Conservation (phyloP, 2,797 vertebrate species). For the Rachycentron canadum region DNA sequence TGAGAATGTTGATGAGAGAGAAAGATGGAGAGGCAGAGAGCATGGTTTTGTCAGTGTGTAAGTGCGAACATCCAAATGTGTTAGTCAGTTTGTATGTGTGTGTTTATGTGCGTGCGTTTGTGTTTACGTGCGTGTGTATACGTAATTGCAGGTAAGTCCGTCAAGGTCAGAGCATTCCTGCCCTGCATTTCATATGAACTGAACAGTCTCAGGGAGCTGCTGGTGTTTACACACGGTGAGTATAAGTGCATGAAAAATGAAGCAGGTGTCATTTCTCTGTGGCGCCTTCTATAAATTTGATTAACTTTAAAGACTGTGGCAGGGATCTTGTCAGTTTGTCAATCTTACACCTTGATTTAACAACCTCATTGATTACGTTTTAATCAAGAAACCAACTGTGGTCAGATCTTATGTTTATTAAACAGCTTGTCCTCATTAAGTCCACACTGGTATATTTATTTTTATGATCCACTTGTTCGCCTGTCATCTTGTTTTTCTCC, state of each 20-base stretch:
- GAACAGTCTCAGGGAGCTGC: slow-evolving; percentile 45
- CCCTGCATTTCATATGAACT: slow-evolving; percentile 73
- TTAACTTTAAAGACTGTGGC: slow-evolving; percentile 21
- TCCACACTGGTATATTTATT: neutral
- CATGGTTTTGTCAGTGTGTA: slow-evolving; percentile 37
- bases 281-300: slow-evolving; percentile 26
- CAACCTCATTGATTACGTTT: slow-evolving; percentile 48
- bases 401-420: slow-evolving; percentile 37
- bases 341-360: slow-evolving; percentile 46
- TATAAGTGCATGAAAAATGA: slow-evolving; percentile 46
- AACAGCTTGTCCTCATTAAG: slow-evolving; percentile 19
- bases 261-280: slow-evolving; percentile 23
- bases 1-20: slow-evolving; percentile 39
- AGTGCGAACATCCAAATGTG: slow-evolving; percentile 51
- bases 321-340: slow-evolving; percentile 33
- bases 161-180: slow-evolving; percentile 74
- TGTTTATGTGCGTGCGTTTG: slow-evolving; percentile 19
- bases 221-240: slow-evolving; percentile 53
- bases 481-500: neutral
- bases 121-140: slow-evolving; percentile 14
- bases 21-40: slow-evolving; percentile 53
- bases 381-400: slow-evolving; percentile 27
- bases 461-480: neutral
- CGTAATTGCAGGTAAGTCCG: slow-evolving; percentile 43
- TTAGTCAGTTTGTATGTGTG: neutral